These are phyloP conservation scores for Poliocrania exsul DNA, from an alignment of 2,797 vertebrate species.

Conservation along the genomic window DNA sequence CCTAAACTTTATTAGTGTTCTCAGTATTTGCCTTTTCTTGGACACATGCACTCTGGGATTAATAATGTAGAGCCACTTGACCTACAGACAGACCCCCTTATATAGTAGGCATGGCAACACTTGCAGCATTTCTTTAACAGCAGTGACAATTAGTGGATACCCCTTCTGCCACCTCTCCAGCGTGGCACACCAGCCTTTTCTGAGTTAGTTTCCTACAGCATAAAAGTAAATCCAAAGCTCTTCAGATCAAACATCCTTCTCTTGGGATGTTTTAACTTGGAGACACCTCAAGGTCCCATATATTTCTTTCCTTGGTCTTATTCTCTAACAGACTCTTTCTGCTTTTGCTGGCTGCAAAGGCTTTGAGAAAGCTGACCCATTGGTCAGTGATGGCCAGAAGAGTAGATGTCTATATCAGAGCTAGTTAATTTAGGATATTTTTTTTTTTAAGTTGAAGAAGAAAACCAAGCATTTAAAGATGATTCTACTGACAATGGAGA, in stretches of 20 bases:
- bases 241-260: neutral
- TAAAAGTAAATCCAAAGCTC: neutral
- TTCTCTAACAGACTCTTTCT: neutral
- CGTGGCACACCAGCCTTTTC: neutral
- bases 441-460: neutral
- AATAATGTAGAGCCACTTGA: neutral
- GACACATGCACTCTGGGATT: neutral
- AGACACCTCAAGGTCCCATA: neutral
- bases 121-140: neutral
- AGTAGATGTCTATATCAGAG: neutral
- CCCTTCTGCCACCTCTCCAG: neutral
- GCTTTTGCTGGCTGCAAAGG: neutral
- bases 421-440: neutral
- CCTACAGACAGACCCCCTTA: neutral
- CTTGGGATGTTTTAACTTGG: neutral
- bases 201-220: neutral
- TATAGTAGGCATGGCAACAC: neutral
- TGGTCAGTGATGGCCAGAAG: neutral
- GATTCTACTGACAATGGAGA: neutral
- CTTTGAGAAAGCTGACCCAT: neutral
- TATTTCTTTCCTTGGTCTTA: neutral
- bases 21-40: neutral
- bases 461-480: neutral
- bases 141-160: neutral
- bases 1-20: neutral